Evolutionary conservation across 2,113 vertebrate species (phyloP).

Genomic region (Oxyruncus cristatus): DNA sequence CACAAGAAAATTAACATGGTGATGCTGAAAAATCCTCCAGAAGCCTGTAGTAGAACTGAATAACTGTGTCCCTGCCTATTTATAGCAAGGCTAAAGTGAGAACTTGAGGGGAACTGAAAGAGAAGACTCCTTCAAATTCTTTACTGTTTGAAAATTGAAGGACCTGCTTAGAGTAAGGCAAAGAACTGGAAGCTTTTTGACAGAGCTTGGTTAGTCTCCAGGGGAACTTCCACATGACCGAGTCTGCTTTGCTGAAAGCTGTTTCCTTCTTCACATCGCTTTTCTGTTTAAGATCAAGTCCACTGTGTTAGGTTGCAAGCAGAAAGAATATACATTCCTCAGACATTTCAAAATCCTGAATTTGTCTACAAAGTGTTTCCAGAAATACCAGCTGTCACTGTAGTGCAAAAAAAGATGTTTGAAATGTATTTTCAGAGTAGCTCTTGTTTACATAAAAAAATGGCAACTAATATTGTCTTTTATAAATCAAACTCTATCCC

Average conservation of each 20-base stretch:
- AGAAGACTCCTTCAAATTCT: conserved; percentile 44
- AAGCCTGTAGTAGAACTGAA: neutral
- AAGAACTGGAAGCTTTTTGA: neutral
- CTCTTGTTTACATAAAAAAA: neutral
- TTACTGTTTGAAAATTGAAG: conserved; percentile 13
- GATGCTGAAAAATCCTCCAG: neutral
- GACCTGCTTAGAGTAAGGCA: neutral
- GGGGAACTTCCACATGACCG: conserved; percentile 13
- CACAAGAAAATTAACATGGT: neutral
- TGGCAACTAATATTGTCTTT: neutral
- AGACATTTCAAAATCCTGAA: neutral
- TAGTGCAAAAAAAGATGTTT: neutral
- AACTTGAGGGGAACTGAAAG: conserved; percentile 21
- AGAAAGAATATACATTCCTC: neutral
- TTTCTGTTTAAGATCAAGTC: neutral
- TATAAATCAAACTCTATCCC: neutral
- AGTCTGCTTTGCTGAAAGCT: conserved; percentile 20
- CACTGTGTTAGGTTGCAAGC: neutral
- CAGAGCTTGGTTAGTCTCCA: neutral
- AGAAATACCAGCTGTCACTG: neutral
- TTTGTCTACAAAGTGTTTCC: neutral
- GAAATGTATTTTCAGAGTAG: neutral
- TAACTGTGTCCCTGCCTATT: neutral
- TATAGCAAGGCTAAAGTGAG: neutral
- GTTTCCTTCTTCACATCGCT: neutral